A percentile compares a stretch with the other conserved stretches of the same genome.
Evolutionary conservation across 1,140 invertebrate species (phyloP).

Genomic region (Drosophila bifasciata): DNA sequence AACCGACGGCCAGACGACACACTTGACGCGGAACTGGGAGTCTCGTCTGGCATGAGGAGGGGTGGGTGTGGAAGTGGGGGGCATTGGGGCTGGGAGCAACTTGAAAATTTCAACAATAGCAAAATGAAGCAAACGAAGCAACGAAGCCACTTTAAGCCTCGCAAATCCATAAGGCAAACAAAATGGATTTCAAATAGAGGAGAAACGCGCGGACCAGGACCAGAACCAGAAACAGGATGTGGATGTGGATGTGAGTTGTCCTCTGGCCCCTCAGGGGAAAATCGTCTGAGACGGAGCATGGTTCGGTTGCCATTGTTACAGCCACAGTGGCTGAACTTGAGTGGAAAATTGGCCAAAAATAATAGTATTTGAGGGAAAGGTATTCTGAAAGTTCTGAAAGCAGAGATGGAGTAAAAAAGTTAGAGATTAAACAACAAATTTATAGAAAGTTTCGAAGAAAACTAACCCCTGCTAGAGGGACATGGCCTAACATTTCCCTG

Average conservation of each 20-base stretch:
- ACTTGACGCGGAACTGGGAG: conserved; percentile 46
- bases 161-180: conserved; percentile 83
- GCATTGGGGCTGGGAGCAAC: conserved; percentile 23
- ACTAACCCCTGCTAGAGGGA: neutral
- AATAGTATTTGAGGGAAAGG: no score
- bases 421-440: neutral
- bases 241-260: conserved; percentile 36
- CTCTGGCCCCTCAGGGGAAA: conserved; percentile 8
- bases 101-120: conserved; percentile 79
- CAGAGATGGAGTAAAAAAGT: no score
- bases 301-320: conserved; percentile 69
- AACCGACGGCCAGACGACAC: conserved; percentile 61
- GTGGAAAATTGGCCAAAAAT: no score
- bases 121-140: conserved; percentile 81
- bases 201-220: conserved; percentile 40
- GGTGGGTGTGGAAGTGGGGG: neutral
- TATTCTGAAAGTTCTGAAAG: no score
- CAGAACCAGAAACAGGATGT: conserved; percentile 28
- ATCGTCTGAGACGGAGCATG: conserved; percentile 19
- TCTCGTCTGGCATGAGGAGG: neutral
- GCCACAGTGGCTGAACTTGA: conserved; percentile 12
- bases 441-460: neutral
- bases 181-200: conserved; percentile 81
- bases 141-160: conserved; percentile 82
- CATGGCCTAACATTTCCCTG: neutral